Evolutionary conservation across 2,888 invertebrate genomes (phyloP).

Genomic region (Phorcus lineatus): DNA sequence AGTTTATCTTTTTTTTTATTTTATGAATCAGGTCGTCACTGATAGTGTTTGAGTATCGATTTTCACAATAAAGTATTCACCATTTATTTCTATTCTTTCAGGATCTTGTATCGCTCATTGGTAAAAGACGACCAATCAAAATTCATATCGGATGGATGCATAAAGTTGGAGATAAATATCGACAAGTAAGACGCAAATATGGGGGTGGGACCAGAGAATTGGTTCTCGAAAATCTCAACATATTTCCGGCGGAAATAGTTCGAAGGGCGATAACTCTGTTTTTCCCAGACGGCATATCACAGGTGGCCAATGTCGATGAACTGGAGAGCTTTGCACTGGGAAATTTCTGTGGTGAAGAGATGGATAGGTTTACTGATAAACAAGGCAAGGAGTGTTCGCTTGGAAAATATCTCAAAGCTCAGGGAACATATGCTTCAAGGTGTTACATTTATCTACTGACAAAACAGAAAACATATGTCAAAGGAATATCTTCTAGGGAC

Average conservation of each 20-base stretch:
- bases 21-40: no score
- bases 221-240: background rate
- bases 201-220: background rate
- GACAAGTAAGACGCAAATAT: conserved; percentile 3
- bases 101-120: background rate
- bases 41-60: no score
- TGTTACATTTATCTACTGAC: background rate
- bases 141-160: background rate
- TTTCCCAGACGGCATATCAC: background rate
- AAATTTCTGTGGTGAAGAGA: background rate
- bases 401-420: background rate
- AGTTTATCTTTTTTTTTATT: no score
- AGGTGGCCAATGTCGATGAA: background rate
- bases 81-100: background rate
- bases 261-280: conserved; percentile 6
- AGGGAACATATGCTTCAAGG: background rate
- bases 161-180: background rate
- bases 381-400: background rate
- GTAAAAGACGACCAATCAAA: background rate
- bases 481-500: background rate
- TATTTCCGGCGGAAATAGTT: conserved; percentile 1
- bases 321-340: background rate
- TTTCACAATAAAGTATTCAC: no score
- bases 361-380: background rate
- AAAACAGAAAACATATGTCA: background rate